phyloP scores from a whole-genome alignment of 2,797 vertebrate genomes.

The Lemur catta region DNA sequence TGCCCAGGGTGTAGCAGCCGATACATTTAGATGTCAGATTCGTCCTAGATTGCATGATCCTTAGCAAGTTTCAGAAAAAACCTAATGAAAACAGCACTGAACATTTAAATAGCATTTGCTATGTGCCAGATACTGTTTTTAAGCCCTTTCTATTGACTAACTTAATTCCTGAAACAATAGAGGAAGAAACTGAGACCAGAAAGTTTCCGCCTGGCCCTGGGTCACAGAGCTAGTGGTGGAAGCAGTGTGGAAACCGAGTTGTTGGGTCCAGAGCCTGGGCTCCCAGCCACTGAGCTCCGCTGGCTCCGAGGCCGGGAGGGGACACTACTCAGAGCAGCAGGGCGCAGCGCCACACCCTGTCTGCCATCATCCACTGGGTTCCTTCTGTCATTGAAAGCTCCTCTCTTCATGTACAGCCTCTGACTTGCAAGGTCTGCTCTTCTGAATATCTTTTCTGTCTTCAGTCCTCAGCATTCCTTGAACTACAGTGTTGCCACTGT shows the following conservation, averaged over 20 bases:
- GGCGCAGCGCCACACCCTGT: background rate
- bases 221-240: background rate
- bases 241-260: background rate
- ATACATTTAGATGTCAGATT: background rate
- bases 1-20: background rate
- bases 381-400: background rate
- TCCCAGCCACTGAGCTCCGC: background rate
- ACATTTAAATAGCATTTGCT: background rate
- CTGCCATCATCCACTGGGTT: background rate
- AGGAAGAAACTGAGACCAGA: background rate
- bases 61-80: constrained; percentile 2
- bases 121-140: background rate
- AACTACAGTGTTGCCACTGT: background rate
- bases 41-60: background rate
- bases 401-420: background rate
- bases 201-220: background rate
- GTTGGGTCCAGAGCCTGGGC: background rate
- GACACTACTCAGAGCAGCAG: background rate
- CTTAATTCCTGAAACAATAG: background rate
- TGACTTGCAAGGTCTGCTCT: background rate
- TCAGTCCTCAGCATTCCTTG: background rate
- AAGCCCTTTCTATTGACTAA: background rate
- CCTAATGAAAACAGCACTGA: background rate
- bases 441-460: background rate
- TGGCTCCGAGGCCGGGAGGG: background rate